Conservation (phyloP, 2,797 vertebrate genomes). For the Lindbergichthys nudifrons region DNA sequence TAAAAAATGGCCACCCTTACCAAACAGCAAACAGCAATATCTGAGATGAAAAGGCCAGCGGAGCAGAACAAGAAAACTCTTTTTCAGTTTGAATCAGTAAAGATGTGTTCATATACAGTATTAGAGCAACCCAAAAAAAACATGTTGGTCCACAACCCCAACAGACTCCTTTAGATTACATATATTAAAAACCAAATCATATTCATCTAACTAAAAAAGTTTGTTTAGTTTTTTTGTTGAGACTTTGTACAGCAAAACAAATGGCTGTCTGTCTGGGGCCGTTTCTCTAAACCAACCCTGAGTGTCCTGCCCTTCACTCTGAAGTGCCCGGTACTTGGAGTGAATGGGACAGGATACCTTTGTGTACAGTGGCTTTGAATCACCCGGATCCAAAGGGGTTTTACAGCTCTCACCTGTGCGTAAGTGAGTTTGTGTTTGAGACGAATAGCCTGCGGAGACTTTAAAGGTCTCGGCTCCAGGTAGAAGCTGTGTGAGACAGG, state of each 20-base stretch:
- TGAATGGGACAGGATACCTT: neutral
- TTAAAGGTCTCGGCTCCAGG: constrained; percentile 31
- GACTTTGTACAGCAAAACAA: neutral
- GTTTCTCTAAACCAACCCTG: neutral
- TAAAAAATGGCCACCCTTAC: no score
- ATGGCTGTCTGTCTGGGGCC: neutral
- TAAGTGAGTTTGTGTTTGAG: constrained; percentile 6
- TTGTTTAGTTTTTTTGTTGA: neutral
- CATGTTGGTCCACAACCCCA: no score
- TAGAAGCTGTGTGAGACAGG: constrained; percentile 40
- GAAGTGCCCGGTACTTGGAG: neutral
- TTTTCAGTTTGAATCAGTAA: no score
- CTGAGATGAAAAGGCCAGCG: no score
- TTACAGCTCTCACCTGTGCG: constrained; percentile 10
- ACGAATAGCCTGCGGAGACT: constrained; percentile 21
- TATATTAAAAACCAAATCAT: neutral
- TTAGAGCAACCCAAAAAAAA: no score
- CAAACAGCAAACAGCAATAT: no score
- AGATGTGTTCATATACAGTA: no score
- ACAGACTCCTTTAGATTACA: neutral
- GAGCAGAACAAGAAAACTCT: no score
- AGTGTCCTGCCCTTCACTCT: neutral
- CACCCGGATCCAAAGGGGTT: constrained; percentile 26
- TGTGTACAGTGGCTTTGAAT: constrained; percentile 16
- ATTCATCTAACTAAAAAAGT: neutral